Evolutionary conservation across 2,113 vertebrate genomes (phyloP).

Genomic region (Colius striatus): DNA sequence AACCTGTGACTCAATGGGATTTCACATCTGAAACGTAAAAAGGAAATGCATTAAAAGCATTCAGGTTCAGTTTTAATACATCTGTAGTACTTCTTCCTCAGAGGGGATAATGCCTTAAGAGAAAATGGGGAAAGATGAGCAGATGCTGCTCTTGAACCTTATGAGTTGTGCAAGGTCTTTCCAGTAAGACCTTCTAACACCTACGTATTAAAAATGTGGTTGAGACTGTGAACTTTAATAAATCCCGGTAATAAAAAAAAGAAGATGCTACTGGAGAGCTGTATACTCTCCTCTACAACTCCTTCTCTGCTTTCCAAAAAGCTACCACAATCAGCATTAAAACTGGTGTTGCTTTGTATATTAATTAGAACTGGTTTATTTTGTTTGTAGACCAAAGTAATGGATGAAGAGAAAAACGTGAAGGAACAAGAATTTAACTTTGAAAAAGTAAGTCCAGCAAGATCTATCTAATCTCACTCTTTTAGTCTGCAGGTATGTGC

Average conservation of each 20-base stretch:
- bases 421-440: constrained; percentile 79
- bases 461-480: background rate
- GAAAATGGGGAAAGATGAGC: background rate
- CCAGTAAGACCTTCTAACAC: background rate
- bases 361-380: background rate
- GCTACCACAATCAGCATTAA: background rate
- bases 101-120: background rate
- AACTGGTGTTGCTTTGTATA: background rate
- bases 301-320: background rate
- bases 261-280: background rate
- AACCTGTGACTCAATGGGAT: background rate
- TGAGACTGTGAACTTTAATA: background rate
- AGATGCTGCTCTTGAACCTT: background rate
- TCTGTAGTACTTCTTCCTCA: background rate
- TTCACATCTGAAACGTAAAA: background rate
- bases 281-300: background rate
- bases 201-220: background rate
- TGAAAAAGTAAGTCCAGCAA: constrained; percentile 85
- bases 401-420: constrained; percentile 43
- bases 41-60: background rate
- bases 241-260: background rate
- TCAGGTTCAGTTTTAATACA: background rate
- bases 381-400: constrained; percentile 52
- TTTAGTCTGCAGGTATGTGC: background rate
- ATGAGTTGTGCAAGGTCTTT: background rate